Evolutionary conservation across 2,113 vertebrate species (phyloP).

Genomic region (Colinus virginianus): DNA sequence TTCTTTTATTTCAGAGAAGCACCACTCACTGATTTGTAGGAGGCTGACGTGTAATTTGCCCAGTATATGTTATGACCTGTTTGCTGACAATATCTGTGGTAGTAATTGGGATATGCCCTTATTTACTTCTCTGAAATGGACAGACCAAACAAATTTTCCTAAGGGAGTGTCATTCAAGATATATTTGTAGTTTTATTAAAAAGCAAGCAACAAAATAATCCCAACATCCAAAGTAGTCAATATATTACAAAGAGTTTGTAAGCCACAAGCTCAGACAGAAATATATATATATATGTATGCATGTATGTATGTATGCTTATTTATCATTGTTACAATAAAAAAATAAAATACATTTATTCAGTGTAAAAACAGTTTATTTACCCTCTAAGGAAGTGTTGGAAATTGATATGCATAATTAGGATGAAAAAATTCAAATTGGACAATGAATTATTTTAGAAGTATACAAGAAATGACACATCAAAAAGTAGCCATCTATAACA

Average conservation of each 20-base stretch:
- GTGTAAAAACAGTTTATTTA: not conserved
- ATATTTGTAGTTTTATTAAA: not conserved
- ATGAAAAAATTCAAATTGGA: not conserved
- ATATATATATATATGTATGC: too few relatives aligned
- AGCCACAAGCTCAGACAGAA: not conserved
- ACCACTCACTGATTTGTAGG: not conserved
- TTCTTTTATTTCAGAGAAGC: not conserved
- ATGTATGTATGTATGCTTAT: not conserved
- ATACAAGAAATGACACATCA: not conserved
- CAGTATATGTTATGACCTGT: not conserved
- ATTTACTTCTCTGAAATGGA: not conserved
- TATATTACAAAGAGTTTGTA: not conserved
- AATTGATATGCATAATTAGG: not conserved
- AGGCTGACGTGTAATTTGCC: not conserved
- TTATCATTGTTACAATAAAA: not conserved
- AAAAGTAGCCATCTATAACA: not conserved
- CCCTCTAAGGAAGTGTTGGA: not conserved
- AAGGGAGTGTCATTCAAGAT: not conserved
- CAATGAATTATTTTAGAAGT: not conserved
- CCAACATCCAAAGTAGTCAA: not conserved
- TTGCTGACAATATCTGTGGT: not conserved
- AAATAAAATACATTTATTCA: not conserved
- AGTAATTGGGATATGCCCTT: not conserved
- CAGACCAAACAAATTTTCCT: not conserved
- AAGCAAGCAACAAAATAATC: rapidly evolving